Base-by-base conservation (phyloP, 2,113 vertebrate species). In the Saccopteryx bilineata region DNA sequence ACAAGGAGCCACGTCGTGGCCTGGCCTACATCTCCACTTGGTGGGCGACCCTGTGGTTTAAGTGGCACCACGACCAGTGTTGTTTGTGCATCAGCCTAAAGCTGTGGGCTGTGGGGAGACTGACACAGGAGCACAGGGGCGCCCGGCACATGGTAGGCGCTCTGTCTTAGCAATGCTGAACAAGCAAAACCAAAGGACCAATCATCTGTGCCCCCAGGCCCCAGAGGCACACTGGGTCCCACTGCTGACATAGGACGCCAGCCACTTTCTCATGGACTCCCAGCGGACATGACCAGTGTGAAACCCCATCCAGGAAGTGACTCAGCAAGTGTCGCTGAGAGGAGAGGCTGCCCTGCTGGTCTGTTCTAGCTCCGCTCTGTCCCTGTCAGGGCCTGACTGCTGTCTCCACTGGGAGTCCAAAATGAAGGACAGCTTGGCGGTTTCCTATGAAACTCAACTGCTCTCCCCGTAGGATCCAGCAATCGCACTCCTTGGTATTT, bases 1-100 rank as follows among this genome's bases (percentile, higher is more conserved):
- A 6, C 12, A 15, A 18, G 6, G 2, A 60, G 21, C 23, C 23
- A 9, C 0, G 5, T n/a, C 15, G 4, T 10, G n/a, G 26, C 28
- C 17, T 13, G 2, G 10, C n/a, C 13, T 39, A 69, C n/a, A 11
- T 80, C 80, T 78, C 12, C 5, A 0, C 23, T 7, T n/a, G 11
- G 10, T 33, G 12, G 58, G 26, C 1, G 48, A 50, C 6, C 52
- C 33, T 74, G 26, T 48, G 5, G 15, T 52, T 85, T 80, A 31
- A 23, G 28, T 9, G 28, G 8, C 19, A 11, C 21, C 15, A 4
- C 1, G 0, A 12, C n/a, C 60, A 19, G 13, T 54, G 33, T 60
- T 52, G 26, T 31, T 11, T 63, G n/a, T 28, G 21, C 58, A 52
- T 24, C 9, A 2, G 6, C 15, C 39, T 14, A 61, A 65, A 65